Evolutionary conservation across 2,888 invertebrate species (phyloP).

Genomic region (Elegia similella): DNA sequence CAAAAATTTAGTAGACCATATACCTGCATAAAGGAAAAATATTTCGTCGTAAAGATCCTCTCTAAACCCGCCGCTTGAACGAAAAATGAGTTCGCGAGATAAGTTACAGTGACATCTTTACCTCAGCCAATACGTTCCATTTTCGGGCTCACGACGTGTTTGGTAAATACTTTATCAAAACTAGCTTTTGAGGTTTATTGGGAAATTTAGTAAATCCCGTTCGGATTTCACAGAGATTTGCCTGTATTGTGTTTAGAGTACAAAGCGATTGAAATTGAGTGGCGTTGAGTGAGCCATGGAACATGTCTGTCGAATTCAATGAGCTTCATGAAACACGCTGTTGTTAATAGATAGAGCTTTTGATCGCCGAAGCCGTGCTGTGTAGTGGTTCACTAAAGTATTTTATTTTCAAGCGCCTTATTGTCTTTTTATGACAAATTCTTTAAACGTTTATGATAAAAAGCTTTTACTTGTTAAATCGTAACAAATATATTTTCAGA

Average conservation of each 20-base stretch:
- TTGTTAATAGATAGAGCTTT: neutral
- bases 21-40: neutral
- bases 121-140: conserved; percentile 11
- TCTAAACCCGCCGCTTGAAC: neutral
- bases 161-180: conserved; percentile 9
- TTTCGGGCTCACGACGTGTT: neutral
- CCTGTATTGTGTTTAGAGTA: neutral
- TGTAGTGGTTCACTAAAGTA: no score
- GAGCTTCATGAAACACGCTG: neutral
- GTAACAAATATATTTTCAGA: no score
- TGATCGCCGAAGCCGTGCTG: neutral
- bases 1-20: no score
- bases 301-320: neutral
- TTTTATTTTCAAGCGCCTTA: no score
- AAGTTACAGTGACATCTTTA: conserved; percentile 13
- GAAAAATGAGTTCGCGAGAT: conserved; percentile 14
- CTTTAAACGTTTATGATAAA: no score
- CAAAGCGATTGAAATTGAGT: neutral
- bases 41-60: conserved; percentile 1
- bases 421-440: no score
- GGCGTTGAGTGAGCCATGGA: neutral
- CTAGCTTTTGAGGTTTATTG: neutral
- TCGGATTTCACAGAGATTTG: neutral
- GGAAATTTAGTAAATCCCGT: neutral
- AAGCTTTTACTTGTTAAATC: no score